phyloP scores from a whole-genome alignment of 2,113 vertebrate genomes.

The Bungarus multicinctus region DNA sequence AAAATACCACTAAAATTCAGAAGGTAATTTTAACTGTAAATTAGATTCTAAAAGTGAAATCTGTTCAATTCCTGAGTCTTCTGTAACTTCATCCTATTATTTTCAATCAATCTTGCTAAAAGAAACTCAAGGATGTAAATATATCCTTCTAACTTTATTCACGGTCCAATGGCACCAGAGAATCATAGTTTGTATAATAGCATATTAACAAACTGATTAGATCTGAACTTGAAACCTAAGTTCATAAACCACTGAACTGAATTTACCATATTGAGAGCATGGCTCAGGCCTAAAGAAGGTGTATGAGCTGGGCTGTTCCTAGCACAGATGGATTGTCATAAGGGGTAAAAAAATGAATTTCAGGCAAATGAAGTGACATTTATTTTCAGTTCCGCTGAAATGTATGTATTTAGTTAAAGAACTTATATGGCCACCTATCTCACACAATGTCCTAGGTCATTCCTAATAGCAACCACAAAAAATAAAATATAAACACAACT shows the following conservation, averaged over 20 bases:
- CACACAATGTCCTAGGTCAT: background rate
- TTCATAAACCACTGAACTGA: background rate
- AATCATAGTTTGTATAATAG: background rate
- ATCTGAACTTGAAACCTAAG: background rate
- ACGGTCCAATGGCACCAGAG: background rate
- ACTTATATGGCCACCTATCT: background rate
- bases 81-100: background rate
- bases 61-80: background rate
- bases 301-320: background rate
- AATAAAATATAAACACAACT: background rate
- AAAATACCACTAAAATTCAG: background rate
- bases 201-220: background rate
- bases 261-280: background rate
- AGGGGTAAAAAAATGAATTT: background rate
- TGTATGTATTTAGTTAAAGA: background rate
- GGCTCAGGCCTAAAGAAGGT: background rate
- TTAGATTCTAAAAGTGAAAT: background rate
- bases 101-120: background rate
- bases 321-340: background rate
- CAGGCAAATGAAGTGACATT: background rate
- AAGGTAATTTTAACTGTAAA: background rate
- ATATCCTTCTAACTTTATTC: background rate
- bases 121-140: background rate
- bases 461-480: background rate
- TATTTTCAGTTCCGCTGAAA: background rate